A percentile compares a stretch with the other conserved stretches of the same genome.
phyloP scores from a whole-genome alignment of 2,888 invertebrate genomes.

The Ichneumon xanthorius region DNA sequence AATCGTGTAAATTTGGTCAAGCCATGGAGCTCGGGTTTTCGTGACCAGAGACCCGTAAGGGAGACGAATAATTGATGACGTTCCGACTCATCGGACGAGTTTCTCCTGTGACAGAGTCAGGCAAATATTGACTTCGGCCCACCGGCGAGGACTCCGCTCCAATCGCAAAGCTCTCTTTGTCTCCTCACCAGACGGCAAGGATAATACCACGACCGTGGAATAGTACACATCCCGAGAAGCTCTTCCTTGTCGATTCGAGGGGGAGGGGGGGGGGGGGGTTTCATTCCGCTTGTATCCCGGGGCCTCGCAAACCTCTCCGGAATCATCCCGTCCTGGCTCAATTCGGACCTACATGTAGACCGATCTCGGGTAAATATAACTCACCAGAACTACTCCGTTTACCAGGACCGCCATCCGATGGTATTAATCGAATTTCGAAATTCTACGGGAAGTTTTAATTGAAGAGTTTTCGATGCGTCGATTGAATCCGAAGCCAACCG shows the following conservation, averaged over 20 bases:
- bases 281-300: constrained; percentile 14
- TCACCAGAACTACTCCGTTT: constrained; percentile 17
- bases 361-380: constrained; percentile 18
- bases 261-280: background rate
- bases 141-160: constrained; percentile 51
- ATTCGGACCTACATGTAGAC: constrained; percentile 1
- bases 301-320: constrained; percentile 19
- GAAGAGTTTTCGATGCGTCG: constrained; percentile 8
- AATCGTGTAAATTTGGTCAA: constrained; percentile 69
- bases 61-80: constrained; percentile 80
- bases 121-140: constrained; percentile 79
- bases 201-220: background rate
- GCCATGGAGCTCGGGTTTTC: constrained; percentile 54
- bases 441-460: constrained; percentile 27
- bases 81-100: constrained; percentile 77
- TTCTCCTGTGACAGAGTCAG: constrained; percentile 75
- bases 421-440: constrained; percentile 53
- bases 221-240: too few species aligned
- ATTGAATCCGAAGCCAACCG: background rate
- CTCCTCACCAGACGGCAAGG: constrained; percentile 1
- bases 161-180: constrained; percentile 8
- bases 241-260: constrained; percentile 13
- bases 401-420: background rate
- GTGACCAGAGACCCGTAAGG: constrained; percentile 61
- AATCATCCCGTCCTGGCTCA: constrained; percentile 22